phyloP scores from a whole-genome alignment of 2,113 vertebrate genomes.

The Corythornis madagascariensis region DNA sequence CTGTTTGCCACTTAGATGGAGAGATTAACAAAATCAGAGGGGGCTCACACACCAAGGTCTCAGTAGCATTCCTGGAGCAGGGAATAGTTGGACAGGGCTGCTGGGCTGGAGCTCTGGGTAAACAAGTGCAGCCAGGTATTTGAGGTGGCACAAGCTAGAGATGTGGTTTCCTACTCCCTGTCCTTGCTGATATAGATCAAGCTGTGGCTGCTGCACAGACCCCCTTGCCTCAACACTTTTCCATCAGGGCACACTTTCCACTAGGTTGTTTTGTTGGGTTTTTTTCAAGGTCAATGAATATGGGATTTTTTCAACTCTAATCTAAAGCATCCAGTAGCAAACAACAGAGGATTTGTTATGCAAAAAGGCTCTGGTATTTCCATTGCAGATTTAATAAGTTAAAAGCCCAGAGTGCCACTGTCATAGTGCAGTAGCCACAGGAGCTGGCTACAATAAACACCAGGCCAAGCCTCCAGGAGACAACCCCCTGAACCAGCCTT shows the following conservation, averaged over 20 bases:
- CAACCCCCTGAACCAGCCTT: neutral
- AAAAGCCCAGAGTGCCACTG: neutral
- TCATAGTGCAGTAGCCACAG: neutral
- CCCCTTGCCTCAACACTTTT: neutral
- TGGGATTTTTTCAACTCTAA: neutral
- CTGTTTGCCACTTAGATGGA: neutral
- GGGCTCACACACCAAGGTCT: neutral
- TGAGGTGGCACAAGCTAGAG: neutral
- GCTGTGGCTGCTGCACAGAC: neutral
- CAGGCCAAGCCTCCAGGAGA: neutral
- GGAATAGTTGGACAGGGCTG: neutral
- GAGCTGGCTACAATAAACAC: neutral
- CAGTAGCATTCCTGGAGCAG: accelerated
- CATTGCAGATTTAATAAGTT: neutral
- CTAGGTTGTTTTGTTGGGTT: neutral
- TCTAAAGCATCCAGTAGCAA: neutral
- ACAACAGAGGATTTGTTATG: neutral
- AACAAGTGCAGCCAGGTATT: neutral
- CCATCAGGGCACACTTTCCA: neutral
- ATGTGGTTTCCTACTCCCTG: accelerated
- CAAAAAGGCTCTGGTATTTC: neutral
- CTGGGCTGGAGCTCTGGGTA: neutral
- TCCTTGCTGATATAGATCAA: neutral
- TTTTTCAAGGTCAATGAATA: neutral
- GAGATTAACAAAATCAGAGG: neutral